phyloP scores from a whole-genome alignment of 2,113 vertebrate genomes.

The Malurus melanocephalus region DNA sequence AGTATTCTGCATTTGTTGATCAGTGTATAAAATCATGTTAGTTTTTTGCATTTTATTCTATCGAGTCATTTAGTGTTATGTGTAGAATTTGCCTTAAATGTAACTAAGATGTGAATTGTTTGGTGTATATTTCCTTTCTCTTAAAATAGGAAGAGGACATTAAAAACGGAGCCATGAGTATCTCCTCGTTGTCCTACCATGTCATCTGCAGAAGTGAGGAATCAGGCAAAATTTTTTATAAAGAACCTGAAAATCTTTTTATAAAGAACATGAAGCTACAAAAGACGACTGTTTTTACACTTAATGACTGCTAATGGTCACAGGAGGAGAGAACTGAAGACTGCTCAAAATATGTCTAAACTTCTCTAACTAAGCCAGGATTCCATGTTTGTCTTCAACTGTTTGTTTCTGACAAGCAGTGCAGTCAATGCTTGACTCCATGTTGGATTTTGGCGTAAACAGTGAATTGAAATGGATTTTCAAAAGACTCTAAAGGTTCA shows the following conservation, averaged over 20 bases:
- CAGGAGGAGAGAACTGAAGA: not conserved
- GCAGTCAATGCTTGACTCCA: not conserved
- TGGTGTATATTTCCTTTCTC: constrained; percentile 21
- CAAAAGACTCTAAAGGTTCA: not conserved
- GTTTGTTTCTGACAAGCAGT: constrained; percentile 19
- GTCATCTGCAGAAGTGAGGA: not conserved
- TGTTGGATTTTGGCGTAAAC: constrained; percentile 23
- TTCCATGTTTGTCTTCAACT: not conserved
- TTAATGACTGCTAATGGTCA: not conserved
- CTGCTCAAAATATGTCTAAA: not conserved
- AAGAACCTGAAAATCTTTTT: constrained; percentile 14
- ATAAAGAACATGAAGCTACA: not conserved
- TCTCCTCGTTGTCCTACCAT: not conserved
- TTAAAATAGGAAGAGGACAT: constrained; percentile 69
- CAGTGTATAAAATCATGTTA: not conserved
- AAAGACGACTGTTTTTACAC: not conserved
- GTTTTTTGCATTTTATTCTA: not conserved
- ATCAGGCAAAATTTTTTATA: not conserved
- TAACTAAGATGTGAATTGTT: not conserved
- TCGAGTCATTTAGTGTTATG: not conserved
- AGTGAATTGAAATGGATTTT: not conserved
- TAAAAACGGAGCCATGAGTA: constrained; percentile 16
- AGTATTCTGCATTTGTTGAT: not conserved
- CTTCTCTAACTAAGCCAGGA: not conserved
- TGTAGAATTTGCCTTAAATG: not conserved